These are phyloP conservation scores for Pseudochirops cupreus DNA, from an alignment of 2,797 vertebrate genomes.

Conservation along the genomic window DNA sequence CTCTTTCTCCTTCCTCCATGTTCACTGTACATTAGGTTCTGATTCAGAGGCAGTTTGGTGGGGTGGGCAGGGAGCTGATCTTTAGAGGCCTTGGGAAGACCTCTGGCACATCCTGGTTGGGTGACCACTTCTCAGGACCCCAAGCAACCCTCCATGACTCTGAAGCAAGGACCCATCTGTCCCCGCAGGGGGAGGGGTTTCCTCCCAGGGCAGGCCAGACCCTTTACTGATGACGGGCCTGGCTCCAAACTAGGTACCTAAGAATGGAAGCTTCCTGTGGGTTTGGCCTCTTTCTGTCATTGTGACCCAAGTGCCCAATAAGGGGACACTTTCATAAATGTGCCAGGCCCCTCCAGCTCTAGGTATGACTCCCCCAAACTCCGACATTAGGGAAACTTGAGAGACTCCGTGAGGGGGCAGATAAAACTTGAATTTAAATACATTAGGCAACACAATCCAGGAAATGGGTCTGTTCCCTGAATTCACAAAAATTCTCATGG, in stretches of 20 bases:
- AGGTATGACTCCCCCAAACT: neutral
- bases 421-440: neutral
- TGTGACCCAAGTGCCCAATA: neutral
- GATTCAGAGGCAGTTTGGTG: neutral
- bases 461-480: neutral
- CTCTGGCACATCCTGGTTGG: neutral
- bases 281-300: neutral
- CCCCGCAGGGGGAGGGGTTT: neutral
- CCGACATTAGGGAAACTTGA: neutral
- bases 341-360: neutral
- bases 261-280: neutral
- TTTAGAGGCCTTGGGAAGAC: too few species aligned
- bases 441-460: neutral
- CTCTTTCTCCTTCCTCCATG: neutral
- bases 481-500: neutral
- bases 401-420: neutral
- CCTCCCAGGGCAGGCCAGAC: neutral
- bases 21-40: neutral
- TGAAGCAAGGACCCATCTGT: neutral
- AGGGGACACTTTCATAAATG: neutral
- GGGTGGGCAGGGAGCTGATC: too few species aligned
- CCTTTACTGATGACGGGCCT: neutral
- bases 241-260: neutral
- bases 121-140: too few species aligned
- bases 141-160: neutral